These are phyloP conservation scores for Pempheris klunzingeri DNA, from an alignment of 2,797 vertebrate species.

Conservation along the genomic window DNA sequence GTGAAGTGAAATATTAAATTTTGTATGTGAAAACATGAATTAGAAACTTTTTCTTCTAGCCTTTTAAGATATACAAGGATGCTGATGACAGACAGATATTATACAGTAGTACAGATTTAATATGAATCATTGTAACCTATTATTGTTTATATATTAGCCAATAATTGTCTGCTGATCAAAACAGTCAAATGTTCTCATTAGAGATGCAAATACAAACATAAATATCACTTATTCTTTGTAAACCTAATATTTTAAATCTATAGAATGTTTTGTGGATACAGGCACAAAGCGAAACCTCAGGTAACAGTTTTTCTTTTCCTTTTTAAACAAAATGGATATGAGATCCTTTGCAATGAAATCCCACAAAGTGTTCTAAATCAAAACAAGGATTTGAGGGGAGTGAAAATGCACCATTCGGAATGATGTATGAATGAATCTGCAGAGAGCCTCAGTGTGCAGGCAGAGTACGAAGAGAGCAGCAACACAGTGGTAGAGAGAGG, in stretches of 20 bases:
- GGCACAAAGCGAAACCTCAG: neutral
- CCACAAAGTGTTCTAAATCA: constrained; percentile 3
- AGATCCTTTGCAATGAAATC: neutral
- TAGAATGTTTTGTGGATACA: neutral
- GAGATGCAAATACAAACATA: neutral
- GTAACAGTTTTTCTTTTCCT: neutral
- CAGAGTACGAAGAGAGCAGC: neutral
- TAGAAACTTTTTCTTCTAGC: no score
- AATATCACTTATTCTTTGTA: neutral
- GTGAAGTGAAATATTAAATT: neutral
- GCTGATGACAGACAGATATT: no score
- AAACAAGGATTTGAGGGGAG: neutral
- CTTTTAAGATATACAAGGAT: neutral
- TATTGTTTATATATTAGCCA: neutral
- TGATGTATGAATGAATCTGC: constrained; percentile 1
- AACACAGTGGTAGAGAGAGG: constrained; percentile 15
- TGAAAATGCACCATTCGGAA: neutral
- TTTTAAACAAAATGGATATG: neutral
- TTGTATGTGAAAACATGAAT: neutral
- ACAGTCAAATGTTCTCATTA: neutral
- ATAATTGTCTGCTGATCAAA: neutral
- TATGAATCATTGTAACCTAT: neutral
- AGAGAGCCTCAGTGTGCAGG: neutral
- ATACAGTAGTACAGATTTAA: no score
- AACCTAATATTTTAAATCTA: neutral